These are phyloP conservation scores for Hemithea aestivaria DNA, from an alignment of 2,888 invertebrate genomes.

Conservation along the genomic window DNA sequence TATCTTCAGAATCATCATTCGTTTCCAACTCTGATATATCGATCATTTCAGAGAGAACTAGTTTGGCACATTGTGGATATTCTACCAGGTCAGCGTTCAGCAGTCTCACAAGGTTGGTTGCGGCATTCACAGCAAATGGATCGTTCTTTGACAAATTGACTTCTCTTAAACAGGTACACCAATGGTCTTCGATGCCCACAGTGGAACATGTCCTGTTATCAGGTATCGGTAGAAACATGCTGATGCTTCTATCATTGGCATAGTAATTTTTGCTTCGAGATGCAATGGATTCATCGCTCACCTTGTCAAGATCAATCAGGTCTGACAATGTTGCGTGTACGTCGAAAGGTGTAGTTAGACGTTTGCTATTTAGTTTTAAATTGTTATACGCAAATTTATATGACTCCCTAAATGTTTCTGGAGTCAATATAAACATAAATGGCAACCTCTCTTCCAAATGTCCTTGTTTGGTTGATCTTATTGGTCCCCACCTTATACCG, in stretches of 20 bases:
- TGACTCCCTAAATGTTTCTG: conserved; percentile 82
- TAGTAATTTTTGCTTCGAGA: conserved; percentile 49
- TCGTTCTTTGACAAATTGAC: conserved; percentile 76
- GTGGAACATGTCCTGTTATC: conserved; percentile 84
- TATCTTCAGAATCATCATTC: conserved; percentile 44
- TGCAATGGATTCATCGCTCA: conserved; percentile 59
- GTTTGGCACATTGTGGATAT: conserved; percentile 82
- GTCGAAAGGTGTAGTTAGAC: conserved; percentile 91
- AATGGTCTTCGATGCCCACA: conserved; percentile 89
- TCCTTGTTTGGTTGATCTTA: conserved; percentile 90
- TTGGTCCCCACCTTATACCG: conserved; percentile 91
- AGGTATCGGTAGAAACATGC: conserved; percentile 87
- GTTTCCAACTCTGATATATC: conserved; percentile 82
- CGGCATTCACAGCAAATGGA: conserved; percentile 76
- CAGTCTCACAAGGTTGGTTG: conserved; percentile 79
- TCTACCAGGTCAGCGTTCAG: conserved; percentile 82
- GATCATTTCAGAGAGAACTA: conserved; percentile 81
- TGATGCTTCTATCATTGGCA: conserved; percentile 80
- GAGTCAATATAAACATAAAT: conserved; percentile 85
- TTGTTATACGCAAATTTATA: conserved; percentile 82
- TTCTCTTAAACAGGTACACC: conserved; percentile 91
- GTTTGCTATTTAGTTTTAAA: conserved; percentile 81
- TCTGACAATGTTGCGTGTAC: conserved; percentile 88
- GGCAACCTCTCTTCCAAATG: conserved; percentile 93
- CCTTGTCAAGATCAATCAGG: conserved; percentile 74